Evolutionary conservation across 2,113 vertebrate species (phyloP), one percentile per base, ranked within the genome.

Genomic region (Loxodonta africana): DNA sequence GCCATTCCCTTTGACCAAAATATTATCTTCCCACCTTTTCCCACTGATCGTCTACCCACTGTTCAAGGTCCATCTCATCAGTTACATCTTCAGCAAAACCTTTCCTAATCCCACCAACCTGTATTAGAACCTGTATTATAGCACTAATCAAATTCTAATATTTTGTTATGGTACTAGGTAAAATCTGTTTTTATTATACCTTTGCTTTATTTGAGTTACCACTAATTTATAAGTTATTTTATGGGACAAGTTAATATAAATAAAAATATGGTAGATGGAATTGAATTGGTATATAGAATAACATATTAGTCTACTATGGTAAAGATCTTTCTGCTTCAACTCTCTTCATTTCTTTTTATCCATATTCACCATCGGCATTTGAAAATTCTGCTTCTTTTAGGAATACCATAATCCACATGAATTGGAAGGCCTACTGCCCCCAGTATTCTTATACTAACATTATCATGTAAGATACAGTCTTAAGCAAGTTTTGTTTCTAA

Each of bases 401-500:
- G 37, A 94, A 41, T 1, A 85, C 23, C 18, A 67, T 69, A 65
- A 53, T 33, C 11, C 37, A 63, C 57, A 69, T 78, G 63, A 88
- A 5, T 83, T 21, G 88, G 23, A 44, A 92, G 21, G 37, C 14
- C 30, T 41, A 89, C 44, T 44, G 89, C 2, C 7, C 23, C 1
- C 33, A 48, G 11, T 83, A 33, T 51, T 81, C 57, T 84, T 30
- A 74, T 2, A 6, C 87, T 81, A 44, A 83, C 21, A 63, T 17
- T 46, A 84, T 88, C 23, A 33, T 12, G 26, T 65, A 92, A 95
- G 88, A 76, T 15, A 76, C 23, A 10, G 28, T 48, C 30, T 88
- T 85, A 93, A 89, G 57, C 33, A 92, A 85, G 37, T 48, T 90
- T 81, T 51, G 25, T 77, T 78, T 89, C 37, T n/a, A n/a, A 85